Percentiles rank a stretch among this genome's conserved stretches.
These are phyloP conservation scores for Oconnorella tubifera DNA, from an alignment of 2,888 invertebrate species.

Conservation along the genomic window DNA sequence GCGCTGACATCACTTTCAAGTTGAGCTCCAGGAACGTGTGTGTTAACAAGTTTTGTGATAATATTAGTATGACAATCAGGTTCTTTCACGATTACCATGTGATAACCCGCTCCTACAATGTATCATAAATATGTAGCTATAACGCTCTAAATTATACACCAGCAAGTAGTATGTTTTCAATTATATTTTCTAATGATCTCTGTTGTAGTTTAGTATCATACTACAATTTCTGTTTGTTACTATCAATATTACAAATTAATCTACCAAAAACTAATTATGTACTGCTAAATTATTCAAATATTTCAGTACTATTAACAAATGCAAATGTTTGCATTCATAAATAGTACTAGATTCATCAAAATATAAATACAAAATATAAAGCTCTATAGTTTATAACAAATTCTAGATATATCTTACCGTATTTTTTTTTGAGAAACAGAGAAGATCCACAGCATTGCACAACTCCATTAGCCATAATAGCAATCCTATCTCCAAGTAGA, in stretches of 20 bases:
- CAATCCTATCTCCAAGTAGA: slow-evolving; percentile 77
- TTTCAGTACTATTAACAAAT: too few species aligned
- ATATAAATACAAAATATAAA: not conserved
- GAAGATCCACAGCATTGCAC: slow-evolving; percentile 77
- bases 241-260: too few species aligned
- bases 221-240: too few species aligned
- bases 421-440: slow-evolving; percentile 70
- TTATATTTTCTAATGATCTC: too few species aligned
- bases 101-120: slow-evolving; percentile 71
- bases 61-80: slow-evolving; percentile 56
- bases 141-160: too few species aligned
- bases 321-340: too few species aligned
- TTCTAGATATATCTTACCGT: slow-evolving; percentile 63
- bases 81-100: slow-evolving; percentile 66
- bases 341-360: too few species aligned
- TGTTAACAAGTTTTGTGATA: slow-evolving; percentile 64
- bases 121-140: too few species aligned
- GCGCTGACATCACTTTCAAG: slow-evolving; percentile 58
- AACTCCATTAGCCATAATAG: slow-evolving; percentile 77
- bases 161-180: too few species aligned
- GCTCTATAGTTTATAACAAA: not conserved
- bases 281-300: too few species aligned
- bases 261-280: too few species aligned
- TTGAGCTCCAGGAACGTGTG: slow-evolving; percentile 66
- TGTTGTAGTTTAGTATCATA: too few species aligned